phyloP scores from a whole-genome alignment of 2,888 invertebrate species.

The Polymixis lichenea region DNA sequence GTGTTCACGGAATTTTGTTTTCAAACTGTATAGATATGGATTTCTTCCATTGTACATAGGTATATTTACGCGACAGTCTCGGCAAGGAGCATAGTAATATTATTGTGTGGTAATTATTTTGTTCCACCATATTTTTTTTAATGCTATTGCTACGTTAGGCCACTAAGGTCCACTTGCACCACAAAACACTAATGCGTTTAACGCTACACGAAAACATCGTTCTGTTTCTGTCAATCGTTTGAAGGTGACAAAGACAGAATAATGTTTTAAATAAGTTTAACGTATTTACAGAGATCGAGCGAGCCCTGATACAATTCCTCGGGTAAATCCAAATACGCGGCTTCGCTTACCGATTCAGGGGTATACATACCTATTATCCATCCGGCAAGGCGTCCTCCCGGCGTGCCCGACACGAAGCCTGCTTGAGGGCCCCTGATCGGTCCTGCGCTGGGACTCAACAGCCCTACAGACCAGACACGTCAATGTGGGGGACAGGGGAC shows the following conservation, averaged over 20 bases:
- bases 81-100: not conserved
- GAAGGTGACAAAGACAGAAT: too few relatives aligned
- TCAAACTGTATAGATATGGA: too few relatives aligned
- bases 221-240: too few relatives aligned
- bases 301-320: too few relatives aligned
- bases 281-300: too few relatives aligned
- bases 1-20: too few relatives aligned
- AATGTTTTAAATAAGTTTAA: too few relatives aligned
- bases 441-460: constrained; percentile 84
- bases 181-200: too few relatives aligned
- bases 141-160: not conserved
- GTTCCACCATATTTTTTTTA: not conserved
- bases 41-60: too few relatives aligned
- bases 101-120: not conserved
- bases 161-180: not conserved
- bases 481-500: constrained; percentile 62
- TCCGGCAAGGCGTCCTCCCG: constrained; percentile 90
- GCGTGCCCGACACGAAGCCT: constrained; percentile 87
- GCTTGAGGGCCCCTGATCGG: constrained; percentile 86
- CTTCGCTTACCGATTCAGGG: not conserved
- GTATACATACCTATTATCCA: constrained; percentile 91
- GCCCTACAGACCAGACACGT: constrained; percentile 82
- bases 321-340: constrained; percentile 13
- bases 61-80: too few relatives aligned
- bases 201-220: too few relatives aligned